Evolutionary conservation across 2,797 vertebrate species (phyloP), one percentile per base, ranked within the genome.

Genomic region (Sphenodon punctatus): DNA sequence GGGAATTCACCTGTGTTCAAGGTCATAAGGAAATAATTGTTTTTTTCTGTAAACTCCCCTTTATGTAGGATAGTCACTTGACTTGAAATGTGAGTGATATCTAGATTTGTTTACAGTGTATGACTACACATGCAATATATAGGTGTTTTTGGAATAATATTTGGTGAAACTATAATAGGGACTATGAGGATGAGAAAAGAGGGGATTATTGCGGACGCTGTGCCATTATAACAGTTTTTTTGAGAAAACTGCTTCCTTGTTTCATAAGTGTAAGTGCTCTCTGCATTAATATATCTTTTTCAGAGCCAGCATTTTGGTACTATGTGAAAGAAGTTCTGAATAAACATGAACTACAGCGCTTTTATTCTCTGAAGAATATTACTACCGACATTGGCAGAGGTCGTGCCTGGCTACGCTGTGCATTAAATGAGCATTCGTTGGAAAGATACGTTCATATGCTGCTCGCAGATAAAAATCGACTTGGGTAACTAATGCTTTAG

Each of bases 391-490:
- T 96, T 20, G 99, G 99, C 38, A 95, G 99, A 0, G 98, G 98
- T 39, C 97, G 98, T 0, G 98, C 98, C 39, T 99, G 99, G 99
- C 95, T 99, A 76, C 98, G 99, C 89, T 99, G 98, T 23, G 97
- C 98, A 8, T 93, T 99, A 64, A 99, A 99, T 1, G 99, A 99
- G 17, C 98, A 99, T 92, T 99, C 99, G 6, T 94, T 99, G 86
- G 99, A 99, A 86, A 97, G 98, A 90, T 98, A 98, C 25, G 94
- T 99, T 68, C 98, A 98, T 51, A 97, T 96, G 75, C 95, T 99
- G 86, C 97, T 99, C 83, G 97, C 97, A 1, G 98, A 99, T 92
- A 96, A 93, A 42, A 59, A 85, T 12, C 96, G 97, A 49, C 97
- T 99, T 81, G 96, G 98, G 98, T 99, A 94, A 76, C 10, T 43